A percentile compares a stretch with the other conserved stretches of the same genome.
Evolutionary conservation across 2,888 invertebrate genomes (phyloP).

Genomic region (Tuta absoluta): DNA sequence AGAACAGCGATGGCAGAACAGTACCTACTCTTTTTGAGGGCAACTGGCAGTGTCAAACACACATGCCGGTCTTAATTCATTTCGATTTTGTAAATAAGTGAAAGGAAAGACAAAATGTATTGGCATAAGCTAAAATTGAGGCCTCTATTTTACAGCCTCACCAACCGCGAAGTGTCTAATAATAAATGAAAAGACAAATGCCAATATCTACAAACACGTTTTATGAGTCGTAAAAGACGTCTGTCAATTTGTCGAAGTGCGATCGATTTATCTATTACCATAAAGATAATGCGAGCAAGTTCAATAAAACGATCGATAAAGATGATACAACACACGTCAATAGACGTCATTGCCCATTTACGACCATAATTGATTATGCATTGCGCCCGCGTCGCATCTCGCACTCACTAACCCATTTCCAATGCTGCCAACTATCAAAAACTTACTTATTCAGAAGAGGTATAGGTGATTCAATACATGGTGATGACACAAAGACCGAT

Average conservation of each 20-base stretch:
- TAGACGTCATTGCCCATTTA: slow-evolving; percentile 27
- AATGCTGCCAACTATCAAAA: background rate
- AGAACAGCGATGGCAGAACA: too few species aligned
- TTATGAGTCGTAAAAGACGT: slow-evolving; percentile 1
- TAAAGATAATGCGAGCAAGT: slow-evolving; percentile 19
- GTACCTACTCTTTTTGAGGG: too few species aligned
- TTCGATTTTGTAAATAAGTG: too few species aligned
- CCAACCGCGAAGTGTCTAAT: too few species aligned
- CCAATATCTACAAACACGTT: slow-evolving; percentile 9
- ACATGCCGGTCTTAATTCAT: too few species aligned
- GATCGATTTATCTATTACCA: slow-evolving; percentile 15
- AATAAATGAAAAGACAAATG: background rate
- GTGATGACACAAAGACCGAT: too few species aligned
- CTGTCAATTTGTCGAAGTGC: background rate
- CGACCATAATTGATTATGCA: slow-evolving; percentile 28
- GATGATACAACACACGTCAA: slow-evolving; percentile 27
- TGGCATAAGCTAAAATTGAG: too few species aligned
- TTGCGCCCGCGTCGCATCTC: slow-evolving; percentile 31
- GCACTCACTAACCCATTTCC: slow-evolving; percentile 31
- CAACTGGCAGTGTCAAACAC: too few species aligned
- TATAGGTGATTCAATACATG: too few species aligned
- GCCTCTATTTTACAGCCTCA: too few species aligned
- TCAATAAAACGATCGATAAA: slow-evolving; percentile 24
- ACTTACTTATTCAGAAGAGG: background rate
- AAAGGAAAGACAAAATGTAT: too few species aligned